Percentiles rank a stretch among this genome's conserved stretches.
Evolutionary conservation across 2,797 vertebrate genomes (phyloP).

Genomic region (Anomalospiza imberbis): DNA sequence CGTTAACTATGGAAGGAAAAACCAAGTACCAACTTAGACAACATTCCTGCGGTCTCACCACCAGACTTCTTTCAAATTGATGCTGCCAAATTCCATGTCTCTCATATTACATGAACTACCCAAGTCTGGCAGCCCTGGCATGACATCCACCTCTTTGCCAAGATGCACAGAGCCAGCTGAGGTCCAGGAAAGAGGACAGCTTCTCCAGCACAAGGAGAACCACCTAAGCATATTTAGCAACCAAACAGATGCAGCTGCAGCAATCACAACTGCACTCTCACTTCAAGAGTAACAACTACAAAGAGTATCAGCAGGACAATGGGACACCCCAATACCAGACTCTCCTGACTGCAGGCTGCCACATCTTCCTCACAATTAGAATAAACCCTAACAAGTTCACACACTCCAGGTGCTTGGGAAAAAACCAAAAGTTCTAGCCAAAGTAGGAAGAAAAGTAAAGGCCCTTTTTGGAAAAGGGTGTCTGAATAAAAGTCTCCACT

Average conservation of each 20-base stretch:
- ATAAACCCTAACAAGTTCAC: neutral
- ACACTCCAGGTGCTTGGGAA: no score
- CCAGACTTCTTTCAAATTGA: neutral
- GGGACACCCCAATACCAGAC: neutral
- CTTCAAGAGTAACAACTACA: neutral
- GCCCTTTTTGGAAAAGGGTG: neutral
- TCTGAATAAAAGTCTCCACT: neutral
- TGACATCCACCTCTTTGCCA: neutral
- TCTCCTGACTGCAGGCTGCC: neutral
- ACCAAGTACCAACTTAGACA: neutral
- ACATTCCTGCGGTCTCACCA: constrained; percentile 3
- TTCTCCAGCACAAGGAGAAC: neutral
- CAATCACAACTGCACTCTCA: neutral
- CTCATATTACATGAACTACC: neutral
- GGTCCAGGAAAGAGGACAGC: neutral
- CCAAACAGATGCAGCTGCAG: neutral
- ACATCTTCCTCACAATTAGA: neutral
- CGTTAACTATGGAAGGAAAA: neutral
- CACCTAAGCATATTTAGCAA: neutral
- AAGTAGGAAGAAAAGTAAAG: neutral
- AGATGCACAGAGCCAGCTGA: neutral
- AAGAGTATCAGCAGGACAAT: neutral
- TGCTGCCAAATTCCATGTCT: neutral
- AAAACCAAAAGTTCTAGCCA: neutral
- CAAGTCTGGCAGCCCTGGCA: neutral